Evolutionary conservation across 1,140 invertebrate species (phyloP).

Genomic region (Apis florea): DNA sequence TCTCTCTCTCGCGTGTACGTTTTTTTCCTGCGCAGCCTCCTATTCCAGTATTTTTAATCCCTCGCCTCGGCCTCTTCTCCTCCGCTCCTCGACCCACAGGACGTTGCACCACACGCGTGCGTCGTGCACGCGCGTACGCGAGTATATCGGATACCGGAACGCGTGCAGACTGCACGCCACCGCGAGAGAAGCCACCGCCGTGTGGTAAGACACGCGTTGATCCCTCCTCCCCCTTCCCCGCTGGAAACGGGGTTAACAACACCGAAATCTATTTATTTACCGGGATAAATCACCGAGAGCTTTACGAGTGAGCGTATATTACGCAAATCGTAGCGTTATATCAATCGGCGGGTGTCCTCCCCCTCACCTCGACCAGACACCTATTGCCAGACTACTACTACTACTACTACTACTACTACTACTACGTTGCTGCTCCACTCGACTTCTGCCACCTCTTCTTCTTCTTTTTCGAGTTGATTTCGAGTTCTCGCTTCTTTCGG

Average conservation of each 20-base stretch:
- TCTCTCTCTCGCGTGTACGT: background rate
- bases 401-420: too few species aligned
- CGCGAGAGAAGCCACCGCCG: background rate
- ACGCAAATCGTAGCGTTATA: constrained; percentile 64
- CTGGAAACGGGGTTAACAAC: constrained; percentile 64
- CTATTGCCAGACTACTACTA: constrained; percentile 16
- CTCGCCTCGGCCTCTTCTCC: constrained; percentile 31
- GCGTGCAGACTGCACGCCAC: constrained; percentile 25
- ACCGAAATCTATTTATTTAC: constrained; percentile 63
- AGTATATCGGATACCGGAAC: background rate
- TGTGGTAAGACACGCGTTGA: constrained; percentile 6
- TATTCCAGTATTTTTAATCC: constrained; percentile 62
- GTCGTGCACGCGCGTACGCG: background rate
- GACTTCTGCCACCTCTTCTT: constrained; percentile 7
- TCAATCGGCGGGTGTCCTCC: constrained; percentile 56
- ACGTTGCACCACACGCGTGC: constrained; percentile 56
- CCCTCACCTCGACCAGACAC: background rate
- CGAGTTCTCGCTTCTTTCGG: constrained; percentile 5
- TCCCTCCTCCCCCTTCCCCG: background rate
- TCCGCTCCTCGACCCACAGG: constrained; percentile 53
- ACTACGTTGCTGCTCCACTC: constrained; percentile 35
- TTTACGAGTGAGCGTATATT: constrained; percentile 61
- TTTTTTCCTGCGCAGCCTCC: background rate
- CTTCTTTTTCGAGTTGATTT: background rate
- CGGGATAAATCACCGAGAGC: constrained; percentile 59